Evolutionary conservation across 2,888 invertebrate species (phyloP), one percentile per base, ranked within the genome.

Genomic region (Ganaspis brasiliensis): DNA sequence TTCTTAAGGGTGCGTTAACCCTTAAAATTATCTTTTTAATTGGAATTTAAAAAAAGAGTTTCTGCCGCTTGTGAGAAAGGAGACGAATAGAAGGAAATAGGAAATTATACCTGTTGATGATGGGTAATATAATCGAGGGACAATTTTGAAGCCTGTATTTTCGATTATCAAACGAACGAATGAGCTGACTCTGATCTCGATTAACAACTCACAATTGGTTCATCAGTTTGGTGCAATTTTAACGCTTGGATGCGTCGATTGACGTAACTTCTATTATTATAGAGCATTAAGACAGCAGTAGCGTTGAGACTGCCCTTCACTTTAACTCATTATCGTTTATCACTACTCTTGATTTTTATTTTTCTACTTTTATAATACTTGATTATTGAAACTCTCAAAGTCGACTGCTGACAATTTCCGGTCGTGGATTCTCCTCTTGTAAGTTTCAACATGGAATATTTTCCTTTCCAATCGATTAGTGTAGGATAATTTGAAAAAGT

Each of bases 191-290:
- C 67, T 40, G 45, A 40, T 75, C 75, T 84, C 86, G 82, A 87
- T 87, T 86, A 87, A 87, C 81, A n/a, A 67, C 67, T 83, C 79
- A 87, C 87, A 87, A 88, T 88, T 87, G 84, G 75, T 76, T 80
- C 83, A 77, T 82, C 84, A 87, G 84, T 45, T 88, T 85, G 86
- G 83, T 86, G 85, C 85, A 87, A 87, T 87, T 86, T 84, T 82
- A 82, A 77, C 81, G 81, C 81, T 81, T 79, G 79, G 78, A 72
- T 76, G 81, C 82, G 78, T 79, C 80, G 71, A 76, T 76, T 87
- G 85, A 87, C 83, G 86, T 82, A 86, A 87, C 74, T 75, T 79
- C 83, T 81, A 85, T 84, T 84, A 84, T 84, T 82, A 82, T 76
- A 49, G 70, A 67, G 37, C 63, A 75, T 72, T 19, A 55, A 77